Evolutionary conservation across 2,888 invertebrate genomes (phyloP).

Genomic region (Deroplatys truncata): DNA sequence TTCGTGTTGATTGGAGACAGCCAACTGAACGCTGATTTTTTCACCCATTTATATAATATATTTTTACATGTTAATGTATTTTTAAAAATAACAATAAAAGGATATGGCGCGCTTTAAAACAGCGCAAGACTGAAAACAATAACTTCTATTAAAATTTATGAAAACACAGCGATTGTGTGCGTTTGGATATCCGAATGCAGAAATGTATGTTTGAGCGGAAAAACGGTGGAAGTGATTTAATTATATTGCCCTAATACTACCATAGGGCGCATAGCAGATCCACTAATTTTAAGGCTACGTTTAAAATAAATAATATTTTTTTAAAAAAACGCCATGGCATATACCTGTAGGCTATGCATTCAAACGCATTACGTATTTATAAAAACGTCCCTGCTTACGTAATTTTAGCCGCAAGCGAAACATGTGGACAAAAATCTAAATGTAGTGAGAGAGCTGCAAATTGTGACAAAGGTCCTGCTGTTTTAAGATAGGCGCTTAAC

Average conservation of each 20-base stretch:
- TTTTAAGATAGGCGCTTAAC: neutral
- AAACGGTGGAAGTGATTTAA: neutral
- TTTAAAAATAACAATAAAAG: neutral
- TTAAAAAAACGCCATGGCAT: neutral
- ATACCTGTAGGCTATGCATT: neutral
- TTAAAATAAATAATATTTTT: neutral
- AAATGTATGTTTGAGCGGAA: neutral
- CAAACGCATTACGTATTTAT: neutral
- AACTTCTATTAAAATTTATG: neutral
- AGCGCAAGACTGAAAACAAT: neutral
- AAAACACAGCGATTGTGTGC: neutral
- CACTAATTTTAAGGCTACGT: neutral
- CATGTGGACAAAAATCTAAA: neutral
- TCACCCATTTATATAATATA: constrained; percentile 6
- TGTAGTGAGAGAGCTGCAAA: neutral
- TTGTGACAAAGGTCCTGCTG: neutral
- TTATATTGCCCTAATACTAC: neutral
- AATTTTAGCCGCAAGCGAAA: neutral
- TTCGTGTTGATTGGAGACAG: constrained; percentile 7
- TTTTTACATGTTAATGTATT: constrained; percentile 9
- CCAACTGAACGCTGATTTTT: constrained; percentile 9
- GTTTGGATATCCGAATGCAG: neutral
- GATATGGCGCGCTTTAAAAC: neutral
- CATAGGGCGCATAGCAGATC: neutral
- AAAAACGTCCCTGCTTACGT: neutral